phyloP scores from a whole-genome alignment of 1,140 invertebrate genomes.

The Pseudomyrmex pallidus region DNA sequence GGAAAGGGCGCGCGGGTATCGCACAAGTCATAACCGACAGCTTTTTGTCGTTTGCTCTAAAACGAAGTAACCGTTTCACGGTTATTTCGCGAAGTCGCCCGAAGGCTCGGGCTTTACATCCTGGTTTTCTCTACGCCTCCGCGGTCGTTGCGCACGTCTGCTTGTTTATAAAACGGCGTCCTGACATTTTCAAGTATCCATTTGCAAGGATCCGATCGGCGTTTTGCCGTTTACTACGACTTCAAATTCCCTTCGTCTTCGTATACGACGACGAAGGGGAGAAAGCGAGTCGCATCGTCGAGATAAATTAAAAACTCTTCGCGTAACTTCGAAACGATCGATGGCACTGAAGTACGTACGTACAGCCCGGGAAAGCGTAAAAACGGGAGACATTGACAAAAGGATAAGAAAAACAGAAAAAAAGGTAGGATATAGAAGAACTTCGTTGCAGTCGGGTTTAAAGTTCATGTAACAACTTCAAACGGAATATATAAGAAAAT shows the following conservation, averaged over 20 bases:
- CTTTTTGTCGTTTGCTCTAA: constrained; percentile 62
- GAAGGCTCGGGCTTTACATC: not conserved
- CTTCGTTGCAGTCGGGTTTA: not conserved
- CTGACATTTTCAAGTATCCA: constrained; percentile 51
- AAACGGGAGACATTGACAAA: constrained; percentile 31
- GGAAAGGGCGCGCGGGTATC: constrained; percentile 10
- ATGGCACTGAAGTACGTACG: constrained; percentile 14
- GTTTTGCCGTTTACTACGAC: constrained; percentile 42
- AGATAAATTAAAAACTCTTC: constrained; percentile 63
- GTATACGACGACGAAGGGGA: constrained; percentile 48
- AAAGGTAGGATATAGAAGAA: not conserved
- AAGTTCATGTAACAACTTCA: not conserved
- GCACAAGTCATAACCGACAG: constrained; percentile 59
- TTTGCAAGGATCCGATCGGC: constrained; percentile 43
- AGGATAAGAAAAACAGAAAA: constrained; percentile 1
- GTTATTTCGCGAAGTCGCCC: constrained; percentile 39
- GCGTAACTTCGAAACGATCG: constrained; percentile 60
- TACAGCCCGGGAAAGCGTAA: constrained; percentile 2
- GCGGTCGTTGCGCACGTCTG: constrained; percentile 54
- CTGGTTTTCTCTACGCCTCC: constrained; percentile 6
- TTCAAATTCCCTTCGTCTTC: constrained; percentile 48
- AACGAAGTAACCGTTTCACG: constrained; percentile 67
- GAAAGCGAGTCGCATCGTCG: constrained; percentile 42
- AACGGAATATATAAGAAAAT: constrained; percentile 21
- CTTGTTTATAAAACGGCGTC: constrained; percentile 59